phyloP scores from a whole-genome alignment of 1,140 invertebrate genomes.

The Drosophila elegans region DNA sequence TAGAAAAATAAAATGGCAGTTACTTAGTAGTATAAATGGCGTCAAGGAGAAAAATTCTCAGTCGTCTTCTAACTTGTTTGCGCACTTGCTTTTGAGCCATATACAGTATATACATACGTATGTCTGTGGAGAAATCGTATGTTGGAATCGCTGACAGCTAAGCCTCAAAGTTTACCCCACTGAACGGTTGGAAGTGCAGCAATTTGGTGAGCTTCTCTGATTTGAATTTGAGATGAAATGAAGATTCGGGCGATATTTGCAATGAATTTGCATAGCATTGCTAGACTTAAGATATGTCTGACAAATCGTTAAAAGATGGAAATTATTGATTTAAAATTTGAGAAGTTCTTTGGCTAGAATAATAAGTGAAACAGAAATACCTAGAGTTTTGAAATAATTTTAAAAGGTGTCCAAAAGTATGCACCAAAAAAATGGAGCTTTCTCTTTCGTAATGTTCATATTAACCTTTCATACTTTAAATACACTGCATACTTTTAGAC shows the following conservation, averaged over 20 bases:
- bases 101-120: slow-evolving; percentile 8
- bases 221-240: slow-evolving; percentile 26
- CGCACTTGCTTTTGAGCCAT: slow-evolving; percentile 18
- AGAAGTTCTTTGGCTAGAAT: too few species aligned
- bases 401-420: too few species aligned
- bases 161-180: slow-evolving; percentile 31
- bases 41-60: slow-evolving; percentile 30
- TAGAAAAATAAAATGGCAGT: slow-evolving; percentile 75
- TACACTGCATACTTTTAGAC: too few species aligned
- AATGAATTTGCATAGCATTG: slow-evolving; percentile 25
- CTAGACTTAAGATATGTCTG: not conserved
- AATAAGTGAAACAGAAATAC: too few species aligned
- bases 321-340: not conserved
- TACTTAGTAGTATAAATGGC: slow-evolving; percentile 71
- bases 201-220: slow-evolving; percentile 13
- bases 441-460: too few species aligned
- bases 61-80: slow-evolving; percentile 39
- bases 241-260: slow-evolving; percentile 4
- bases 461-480: too few species aligned
- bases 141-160: slow-evolving; percentile 14
- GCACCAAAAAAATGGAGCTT: too few species aligned
- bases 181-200: slow-evolving; percentile 23
- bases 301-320: not conserved
- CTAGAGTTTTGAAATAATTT: too few species aligned
- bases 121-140: not conserved